A percentile compares a stretch with the other conserved stretches of the same genome.
These are phyloP conservation scores for Liodrosophila aerea DNA, from an alignment of 2,888 invertebrate species.

Conservation along the genomic window DNA sequence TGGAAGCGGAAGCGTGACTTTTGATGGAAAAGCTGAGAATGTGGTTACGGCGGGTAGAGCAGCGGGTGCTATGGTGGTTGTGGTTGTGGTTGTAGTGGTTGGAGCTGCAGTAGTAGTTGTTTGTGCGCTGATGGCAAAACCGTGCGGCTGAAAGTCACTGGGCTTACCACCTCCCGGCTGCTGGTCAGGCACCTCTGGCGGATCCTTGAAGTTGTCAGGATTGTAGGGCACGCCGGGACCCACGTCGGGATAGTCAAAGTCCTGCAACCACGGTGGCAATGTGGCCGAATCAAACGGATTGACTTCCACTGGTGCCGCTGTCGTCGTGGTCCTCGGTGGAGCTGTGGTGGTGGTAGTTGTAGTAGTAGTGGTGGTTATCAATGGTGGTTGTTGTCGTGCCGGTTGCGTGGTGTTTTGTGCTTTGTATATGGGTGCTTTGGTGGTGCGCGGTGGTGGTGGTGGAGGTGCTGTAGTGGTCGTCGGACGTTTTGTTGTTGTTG, in stretches of 20 bases:
- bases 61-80: slow-evolving; percentile 43
- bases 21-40: slow-evolving; percentile 73
- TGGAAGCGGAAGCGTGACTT: slow-evolving; percentile 75
- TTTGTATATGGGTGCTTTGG: slow-evolving; percentile 37
- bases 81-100: slow-evolving; percentile 23
- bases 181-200: slow-evolving; percentile 5
- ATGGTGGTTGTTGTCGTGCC: slow-evolving; percentile 23
- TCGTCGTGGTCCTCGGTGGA: slow-evolving; percentile 50
- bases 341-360: slow-evolving; percentile 48
- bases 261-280: slow-evolving; percentile 77
- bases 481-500: slow-evolving; percentile 51
- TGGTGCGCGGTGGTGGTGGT: slow-evolving; percentile 30
- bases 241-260: slow-evolving; percentile 80
- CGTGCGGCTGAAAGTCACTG: slow-evolving; percentile 57
- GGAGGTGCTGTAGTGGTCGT: slow-evolving; percentile 43
- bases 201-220: slow-evolving; percentile 50
- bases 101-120: slow-evolving; percentile 28
- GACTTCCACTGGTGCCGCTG: slow-evolving; percentile 40
- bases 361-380: slow-evolving; percentile 10
- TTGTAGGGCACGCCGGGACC: slow-evolving; percentile 80
- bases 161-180: slow-evolving; percentile 54
- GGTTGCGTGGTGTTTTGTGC: slow-evolving; percentile 41
- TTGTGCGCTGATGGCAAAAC: slow-evolving; percentile 36
- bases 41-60: slow-evolving; percentile 48
- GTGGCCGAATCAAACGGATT: slow-evolving; percentile 77